Evolutionary conservation across 53 echinoderm and acorn worm species (phyloP), one percentile per base, ranked within the genome.

Genomic region (Zoroaster sp.): DNA sequence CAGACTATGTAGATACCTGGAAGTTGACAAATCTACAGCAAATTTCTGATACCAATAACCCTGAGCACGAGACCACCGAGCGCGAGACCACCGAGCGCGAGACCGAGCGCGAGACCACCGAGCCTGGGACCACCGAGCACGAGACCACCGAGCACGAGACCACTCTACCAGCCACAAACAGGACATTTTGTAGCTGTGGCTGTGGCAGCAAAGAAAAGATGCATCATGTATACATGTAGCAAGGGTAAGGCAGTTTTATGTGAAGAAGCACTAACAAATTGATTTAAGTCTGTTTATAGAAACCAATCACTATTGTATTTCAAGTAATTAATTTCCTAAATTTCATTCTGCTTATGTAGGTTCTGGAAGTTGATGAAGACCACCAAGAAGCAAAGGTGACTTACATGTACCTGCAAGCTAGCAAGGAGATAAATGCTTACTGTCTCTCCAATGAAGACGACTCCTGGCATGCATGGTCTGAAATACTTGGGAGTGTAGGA

Each of bases 161-260:
- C 38, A 4, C 51, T 15, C 15, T 17, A 3, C 51, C 0, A 17
- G 15, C 3, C 20, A 36, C 3, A 15, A 14, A 37, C 30, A 42
- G 75, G 75, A 46, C 17, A 75, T 9, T 75, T 75, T 75, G 12
- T 75, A 17, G 75, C 38, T 44, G 75, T 75, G 3, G 75, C 75
- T 36, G 75, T 75, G 4, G 23, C 75, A 6, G 75, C 44, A 3
- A 75, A 75, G 30, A 43, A 11, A 18, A 75, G 75, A 37, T 4
- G 38, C 0, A 30, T 46, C 14, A 25, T 37, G 17, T 75, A 75
- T 28, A 4, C n/a, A n/a, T n/a, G n/a, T 75, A 44, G 75, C 75
- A 75, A 75, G 75, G 38, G 75, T 75, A 75, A 75, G 75, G 23
- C n/a, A 51, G 14, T 51, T n/a, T 51, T 51, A 51, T 51, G 51